phyloP scores from a whole-genome alignment of 1,140 invertebrate genomes.

The Drosophila subpulchrella region DNA sequence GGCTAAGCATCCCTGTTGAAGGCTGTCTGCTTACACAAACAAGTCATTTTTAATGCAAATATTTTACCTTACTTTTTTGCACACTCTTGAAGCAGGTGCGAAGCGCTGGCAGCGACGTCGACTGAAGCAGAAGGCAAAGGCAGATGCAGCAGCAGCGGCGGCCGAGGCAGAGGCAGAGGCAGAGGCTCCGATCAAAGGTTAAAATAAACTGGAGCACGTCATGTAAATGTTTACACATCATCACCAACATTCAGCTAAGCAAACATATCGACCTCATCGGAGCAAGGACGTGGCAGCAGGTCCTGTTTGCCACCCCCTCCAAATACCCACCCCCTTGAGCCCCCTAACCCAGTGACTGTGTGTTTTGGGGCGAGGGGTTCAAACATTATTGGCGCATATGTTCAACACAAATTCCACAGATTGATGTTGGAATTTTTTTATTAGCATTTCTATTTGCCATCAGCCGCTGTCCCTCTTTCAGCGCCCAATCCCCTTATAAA shows the following conservation, averaged over 20 bases:
- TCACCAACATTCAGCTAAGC: constrained; percentile 83
- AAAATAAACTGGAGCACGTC: constrained; percentile 83
- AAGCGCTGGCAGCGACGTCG: constrained; percentile 16
- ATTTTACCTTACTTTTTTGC: constrained; percentile 65
- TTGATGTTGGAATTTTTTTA: constrained; percentile 83
- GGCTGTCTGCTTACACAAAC: constrained; percentile 68
- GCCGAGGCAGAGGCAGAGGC: constrained; percentile 1
- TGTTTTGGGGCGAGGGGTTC: constrained; percentile 2
- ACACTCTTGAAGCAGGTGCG: constrained; percentile 46
- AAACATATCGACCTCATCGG: constrained; percentile 82
- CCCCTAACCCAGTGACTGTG: neutral
- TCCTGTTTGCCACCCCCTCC: constrained; percentile 13
- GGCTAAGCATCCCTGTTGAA: constrained; percentile 17
- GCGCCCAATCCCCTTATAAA: neutral
- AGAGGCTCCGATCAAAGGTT: constrained; percentile 72
- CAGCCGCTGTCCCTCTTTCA: constrained; percentile 3
- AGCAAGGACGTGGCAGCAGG: constrained; percentile 57
- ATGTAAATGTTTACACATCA: constrained; percentile 83
- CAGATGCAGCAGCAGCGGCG: neutral
- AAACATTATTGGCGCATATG: constrained; percentile 81
- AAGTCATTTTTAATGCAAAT: constrained; percentile 83
- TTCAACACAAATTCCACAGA: constrained; percentile 83
- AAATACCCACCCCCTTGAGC: neutral
- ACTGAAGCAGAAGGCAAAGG: neutral
- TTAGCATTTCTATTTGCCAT: constrained; percentile 79